These are phyloP conservation scores for Aleiodes testaceus DNA, from an alignment of 2,888 invertebrate genomes.

Conservation along the genomic window DNA sequence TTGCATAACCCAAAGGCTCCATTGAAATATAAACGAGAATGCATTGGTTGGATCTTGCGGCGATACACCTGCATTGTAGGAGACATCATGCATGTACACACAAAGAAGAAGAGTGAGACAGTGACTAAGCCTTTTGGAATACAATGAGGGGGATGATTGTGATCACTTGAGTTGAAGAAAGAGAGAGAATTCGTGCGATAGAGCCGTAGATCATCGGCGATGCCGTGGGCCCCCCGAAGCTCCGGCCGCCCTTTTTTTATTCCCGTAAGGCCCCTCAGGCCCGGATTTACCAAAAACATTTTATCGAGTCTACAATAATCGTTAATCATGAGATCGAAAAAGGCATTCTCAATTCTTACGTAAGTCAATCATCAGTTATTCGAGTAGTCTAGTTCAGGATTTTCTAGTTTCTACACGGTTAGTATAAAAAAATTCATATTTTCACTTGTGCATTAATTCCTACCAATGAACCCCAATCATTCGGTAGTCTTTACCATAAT, in stretches of 20 bases:
- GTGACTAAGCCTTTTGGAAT: conserved; percentile 41
- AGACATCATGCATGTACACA: conserved; percentile 38
- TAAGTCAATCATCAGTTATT: no score
- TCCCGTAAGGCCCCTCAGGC: conserved; percentile 39
- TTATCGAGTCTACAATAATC: conserved; percentile 26
- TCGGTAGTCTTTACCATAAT: no score
- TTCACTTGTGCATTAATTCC: no score
- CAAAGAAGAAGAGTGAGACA: conserved; percentile 53
- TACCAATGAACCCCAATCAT: no score
- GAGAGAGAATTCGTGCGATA: conserved; percentile 63
- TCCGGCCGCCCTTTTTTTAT: conserved; percentile 4
- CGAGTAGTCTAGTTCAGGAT: no score
- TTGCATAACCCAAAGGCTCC: conserved; percentile 41
- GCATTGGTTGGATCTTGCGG: conserved; percentile 26
- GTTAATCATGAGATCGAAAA: no score
- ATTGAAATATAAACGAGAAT: conserved; percentile 40
- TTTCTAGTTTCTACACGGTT: no score
- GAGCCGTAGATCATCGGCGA: conserved; percentile 68
- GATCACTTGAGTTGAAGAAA: conserved; percentile 55
- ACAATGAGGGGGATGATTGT: conserved; percentile 63
- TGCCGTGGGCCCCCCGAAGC: conserved; percentile 55
- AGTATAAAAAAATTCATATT: no score
- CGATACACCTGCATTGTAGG: conserved; percentile 39
- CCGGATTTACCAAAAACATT: conserved; percentile 41
- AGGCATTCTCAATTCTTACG: no score